phyloP scores from a whole-genome alignment of 2,113 vertebrate species.

The Lasiurus cinereus region DNA sequence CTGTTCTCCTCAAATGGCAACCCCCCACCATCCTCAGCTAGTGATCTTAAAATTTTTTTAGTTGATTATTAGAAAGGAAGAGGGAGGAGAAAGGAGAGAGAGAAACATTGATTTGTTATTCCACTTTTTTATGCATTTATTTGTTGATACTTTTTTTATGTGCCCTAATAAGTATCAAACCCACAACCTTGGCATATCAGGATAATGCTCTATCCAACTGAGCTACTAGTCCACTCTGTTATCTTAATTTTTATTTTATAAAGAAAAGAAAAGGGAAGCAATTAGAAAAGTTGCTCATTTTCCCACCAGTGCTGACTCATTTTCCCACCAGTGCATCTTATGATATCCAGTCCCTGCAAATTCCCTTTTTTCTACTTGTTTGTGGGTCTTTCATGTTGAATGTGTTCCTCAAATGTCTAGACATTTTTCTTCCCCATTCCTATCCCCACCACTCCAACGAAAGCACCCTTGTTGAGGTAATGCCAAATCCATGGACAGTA shows the following conservation, averaged over 20 bases:
- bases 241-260: not conserved
- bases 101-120: not conserved
- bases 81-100: not conserved
- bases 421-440: not conserved
- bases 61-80: not conserved
- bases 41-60: not conserved
- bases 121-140: not conserved
- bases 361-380: not conserved
- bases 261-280: slow-evolving; percentile 42
- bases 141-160: not conserved
- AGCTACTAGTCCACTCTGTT: not conserved
- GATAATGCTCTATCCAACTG: not conserved
- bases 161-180: not conserved
- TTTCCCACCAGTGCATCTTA: not conserved
- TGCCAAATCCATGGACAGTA: not conserved
- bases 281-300: not conserved
- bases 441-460: not conserved
- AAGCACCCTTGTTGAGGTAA: not conserved
- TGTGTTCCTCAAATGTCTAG: not conserved
- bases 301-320: not conserved
- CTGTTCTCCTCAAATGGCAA: not conserved
- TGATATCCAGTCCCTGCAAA: not conserved
- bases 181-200: not conserved
- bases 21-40: not conserved
- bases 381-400: not conserved